Evolutionary conservation across 2,113 vertebrate genomes (phyloP).

Genomic region (Oryctolagus cuniculus): mOryCun1.1 NC_091453.1:3177001-3177500

Average conservation of each 20-base stretch:
- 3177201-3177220: not conserved
- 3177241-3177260: not conserved
- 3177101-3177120: slow-evolving; percentile 16
- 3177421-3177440: not conserved
- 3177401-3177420: slow-evolving; percentile 25
- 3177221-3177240: not conserved
- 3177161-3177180: not conserved
- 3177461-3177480: slow-evolving; percentile 71
- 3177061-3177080: not conserved
- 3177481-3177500: slow-evolving; percentile 58
- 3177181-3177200: not conserved
- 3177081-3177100: not conserved
- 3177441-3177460: slow-evolving; percentile 37
- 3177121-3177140: not conserved
- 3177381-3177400: not conserved
- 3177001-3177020: not conserved
- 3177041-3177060: not conserved
- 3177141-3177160: not conserved
- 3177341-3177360: not conserved
- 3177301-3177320: not conserved
- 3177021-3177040: slow-evolving; percentile 9
- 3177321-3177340: not conserved
- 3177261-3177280: not conserved
- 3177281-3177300: not conserved
- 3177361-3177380: not conserved